Evolutionary conservation across 1,140 invertebrate species (phyloP).

Genomic region (Calycopis cecrops): DNA sequence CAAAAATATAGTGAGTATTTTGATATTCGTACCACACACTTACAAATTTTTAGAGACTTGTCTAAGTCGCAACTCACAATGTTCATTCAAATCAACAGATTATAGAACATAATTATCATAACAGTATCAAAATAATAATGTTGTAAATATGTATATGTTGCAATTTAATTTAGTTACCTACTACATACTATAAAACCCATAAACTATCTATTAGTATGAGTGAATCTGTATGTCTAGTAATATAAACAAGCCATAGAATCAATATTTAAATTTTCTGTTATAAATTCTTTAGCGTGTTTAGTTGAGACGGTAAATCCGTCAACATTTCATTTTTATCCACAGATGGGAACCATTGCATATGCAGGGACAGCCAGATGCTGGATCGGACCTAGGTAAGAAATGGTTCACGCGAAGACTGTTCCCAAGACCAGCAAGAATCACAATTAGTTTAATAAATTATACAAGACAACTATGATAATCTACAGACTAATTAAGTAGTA

Average conservation of each 20-base stretch:
- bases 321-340: conserved; percentile 72
- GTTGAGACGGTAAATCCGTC: conserved; percentile 67
- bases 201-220: too few relatives aligned
- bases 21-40: background rate
- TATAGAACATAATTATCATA: background rate
- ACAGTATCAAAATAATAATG: background rate
- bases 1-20: conserved; percentile 84
- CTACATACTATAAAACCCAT: too few relatives aligned
- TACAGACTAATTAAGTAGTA: too few relatives aligned
- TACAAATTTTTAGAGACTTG: too few relatives aligned
- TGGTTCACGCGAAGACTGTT: conserved; percentile 12
- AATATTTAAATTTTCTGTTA: too few relatives aligned
- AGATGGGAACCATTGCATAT: conserved; percentile 51
- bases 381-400: conserved; percentile 55
- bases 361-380: conserved; percentile 34
- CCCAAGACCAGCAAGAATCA: too few relatives aligned
- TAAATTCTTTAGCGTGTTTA: conserved; percentile 24
- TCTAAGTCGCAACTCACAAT: too few relatives aligned
- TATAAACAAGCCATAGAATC: too few relatives aligned
- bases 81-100: background rate
- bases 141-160: background rate
- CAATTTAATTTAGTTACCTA: too few relatives aligned
- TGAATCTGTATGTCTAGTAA: too few relatives aligned
- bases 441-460: too few relatives aligned
- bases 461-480: too few relatives aligned